Conservation (phyloP, 2,113 vertebrate genomes). For the Symphodus melops region DNA sequence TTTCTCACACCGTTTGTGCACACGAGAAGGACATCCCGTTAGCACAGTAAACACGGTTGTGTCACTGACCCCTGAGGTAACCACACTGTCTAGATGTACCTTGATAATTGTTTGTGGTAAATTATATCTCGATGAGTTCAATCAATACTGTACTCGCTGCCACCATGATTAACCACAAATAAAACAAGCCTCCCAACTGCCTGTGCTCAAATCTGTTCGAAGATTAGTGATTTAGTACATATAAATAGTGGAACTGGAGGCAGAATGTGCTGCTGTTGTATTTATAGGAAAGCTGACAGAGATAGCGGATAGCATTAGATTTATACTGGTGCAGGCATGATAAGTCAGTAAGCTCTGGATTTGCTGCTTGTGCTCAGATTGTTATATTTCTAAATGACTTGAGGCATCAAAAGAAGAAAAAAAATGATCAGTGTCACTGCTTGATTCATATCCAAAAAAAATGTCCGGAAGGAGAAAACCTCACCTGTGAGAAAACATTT, state of each 20-base stretch:
- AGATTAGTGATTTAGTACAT: too few relatives aligned
- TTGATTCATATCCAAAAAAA: background rate
- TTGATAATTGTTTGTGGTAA: background rate
- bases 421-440: background rate
- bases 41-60: slow-evolving; percentile 55
- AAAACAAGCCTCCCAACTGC: background rate
- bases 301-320: background rate
- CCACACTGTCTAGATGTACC: slow-evolving; percentile 10
- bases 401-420: background rate
- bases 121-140: background rate
- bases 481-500: background rate
- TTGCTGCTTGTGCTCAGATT: too few relatives aligned
- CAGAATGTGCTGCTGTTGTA: background rate
- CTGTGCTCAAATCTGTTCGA: background rate
- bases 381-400: background rate
- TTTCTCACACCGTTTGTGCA: slow-evolving; percentile 62
- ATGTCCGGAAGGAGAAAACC: slow-evolving; percentile 8
- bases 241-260: background rate
- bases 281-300: background rate
- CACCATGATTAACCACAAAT: background rate
- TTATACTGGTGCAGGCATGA: background rate
- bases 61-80: slow-evolving; percentile 58
- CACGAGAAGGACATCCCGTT: slow-evolving; percentile 64
- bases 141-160: background rate
- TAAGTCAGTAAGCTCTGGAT: background rate